Conservation (phyloP, 2,888 invertebrate genomes). For the Prenolepis imparis region DNA sequence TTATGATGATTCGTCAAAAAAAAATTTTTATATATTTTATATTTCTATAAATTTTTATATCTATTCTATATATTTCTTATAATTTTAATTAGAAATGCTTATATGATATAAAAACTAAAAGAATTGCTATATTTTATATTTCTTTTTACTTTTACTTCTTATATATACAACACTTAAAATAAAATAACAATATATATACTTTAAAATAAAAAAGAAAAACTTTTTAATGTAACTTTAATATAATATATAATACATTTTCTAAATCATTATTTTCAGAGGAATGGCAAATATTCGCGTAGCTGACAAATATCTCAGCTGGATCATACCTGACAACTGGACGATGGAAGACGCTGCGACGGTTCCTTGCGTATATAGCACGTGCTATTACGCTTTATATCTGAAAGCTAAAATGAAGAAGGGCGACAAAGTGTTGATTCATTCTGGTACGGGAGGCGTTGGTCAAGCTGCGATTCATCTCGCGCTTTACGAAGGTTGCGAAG, state of each 20-base stretch:
- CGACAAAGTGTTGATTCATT: slow-evolving; percentile 86
- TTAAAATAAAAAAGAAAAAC: too few species aligned
- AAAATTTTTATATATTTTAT: too few species aligned
- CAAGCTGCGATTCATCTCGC: slow-evolving; percentile 90
- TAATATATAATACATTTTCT: neutral
- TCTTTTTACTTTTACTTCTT: too few species aligned
- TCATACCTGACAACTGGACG: neutral
- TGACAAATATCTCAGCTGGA: neutral
- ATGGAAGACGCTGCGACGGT: slow-evolving; percentile 86
- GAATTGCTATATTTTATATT: too few species aligned
- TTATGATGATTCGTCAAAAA: too few species aligned
- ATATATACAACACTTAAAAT: too few species aligned
- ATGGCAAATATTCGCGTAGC: neutral
- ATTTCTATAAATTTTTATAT: too few species aligned
- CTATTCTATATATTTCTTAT: too few species aligned
- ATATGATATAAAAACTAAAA: too few species aligned
- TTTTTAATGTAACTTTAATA: neutral
- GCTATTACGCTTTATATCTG: slow-evolving; percentile 88
- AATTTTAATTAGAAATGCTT: too few species aligned
- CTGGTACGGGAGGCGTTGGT: slow-evolving; percentile 89
- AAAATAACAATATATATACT: too few species aligned
- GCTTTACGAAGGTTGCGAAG: slow-evolving; percentile 87
- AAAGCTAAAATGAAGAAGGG: slow-evolving; percentile 87
- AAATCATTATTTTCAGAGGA: neutral
- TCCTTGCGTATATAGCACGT: slow-evolving; percentile 89